These are phyloP conservation scores for Eufriesea mexicana DNA, from an alignment of 1,140 invertebrate species.

Conservation along the genomic window DNA sequence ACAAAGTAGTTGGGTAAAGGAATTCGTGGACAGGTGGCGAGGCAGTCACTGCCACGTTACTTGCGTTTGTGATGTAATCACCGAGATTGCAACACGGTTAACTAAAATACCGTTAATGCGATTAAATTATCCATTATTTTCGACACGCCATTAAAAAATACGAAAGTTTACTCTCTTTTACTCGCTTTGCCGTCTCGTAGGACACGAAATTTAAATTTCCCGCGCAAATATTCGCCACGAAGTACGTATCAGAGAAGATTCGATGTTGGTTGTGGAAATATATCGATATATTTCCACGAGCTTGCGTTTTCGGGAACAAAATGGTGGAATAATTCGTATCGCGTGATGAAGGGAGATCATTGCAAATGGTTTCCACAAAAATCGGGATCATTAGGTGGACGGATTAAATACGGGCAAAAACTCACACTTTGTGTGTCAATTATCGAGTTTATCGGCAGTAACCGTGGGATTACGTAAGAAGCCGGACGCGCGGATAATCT, in stretches of 20 bases:
- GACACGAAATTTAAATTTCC: too few relatives aligned
- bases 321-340: background rate
- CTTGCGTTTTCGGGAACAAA: too few relatives aligned
- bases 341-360: too few relatives aligned
- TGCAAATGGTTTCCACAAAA: background rate
- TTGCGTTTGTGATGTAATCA: background rate
- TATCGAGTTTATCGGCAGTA: constrained; percentile 36
- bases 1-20: background rate
- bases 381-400: background rate
- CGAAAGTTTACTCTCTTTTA: too few relatives aligned
- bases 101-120: background rate
- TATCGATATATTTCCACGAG: too few relatives aligned
- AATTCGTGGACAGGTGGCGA: background rate
- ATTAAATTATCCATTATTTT: too few relatives aligned
- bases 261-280: too few relatives aligned
- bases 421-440: constrained; percentile 25
- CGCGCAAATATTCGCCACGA: too few relatives aligned
- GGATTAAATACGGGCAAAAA: constrained; percentile 23
- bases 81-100: background rate
- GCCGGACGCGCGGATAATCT: constrained; percentile 55
- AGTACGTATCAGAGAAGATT: too few relatives aligned
- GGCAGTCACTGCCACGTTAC: background rate
- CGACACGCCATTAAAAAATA: too few relatives aligned
- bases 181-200: too few relatives aligned
- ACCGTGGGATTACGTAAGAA: constrained; percentile 24